A percentile compares a stretch with the other conserved stretches of the same genome.
Conservation (phyloP, 2,888 invertebrate genomes). For the Gymnocheta viridis region DNA sequence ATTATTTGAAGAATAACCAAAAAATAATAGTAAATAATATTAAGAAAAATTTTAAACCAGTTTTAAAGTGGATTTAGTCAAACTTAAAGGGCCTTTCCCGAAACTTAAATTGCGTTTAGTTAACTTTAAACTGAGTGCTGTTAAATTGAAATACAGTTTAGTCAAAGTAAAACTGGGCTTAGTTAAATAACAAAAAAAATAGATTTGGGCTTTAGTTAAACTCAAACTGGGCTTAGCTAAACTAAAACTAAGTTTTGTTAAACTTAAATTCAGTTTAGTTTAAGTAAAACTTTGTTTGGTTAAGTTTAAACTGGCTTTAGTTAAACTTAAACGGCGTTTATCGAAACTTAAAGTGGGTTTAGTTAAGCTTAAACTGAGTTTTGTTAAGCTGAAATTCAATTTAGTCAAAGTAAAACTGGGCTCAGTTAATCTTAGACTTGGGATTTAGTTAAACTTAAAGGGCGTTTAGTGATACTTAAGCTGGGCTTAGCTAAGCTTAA, state of each 20-base stretch:
- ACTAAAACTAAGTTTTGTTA: background rate
- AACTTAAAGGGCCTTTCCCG: too few species aligned
- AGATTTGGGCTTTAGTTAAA: background rate
- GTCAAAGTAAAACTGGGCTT: too few species aligned
- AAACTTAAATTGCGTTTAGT: too few species aligned
- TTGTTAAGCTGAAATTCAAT: background rate
- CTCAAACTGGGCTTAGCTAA: conserved; percentile 10
- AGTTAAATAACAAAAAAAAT: too few species aligned
- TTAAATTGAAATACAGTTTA: too few species aligned
- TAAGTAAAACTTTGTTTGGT: too few species aligned
- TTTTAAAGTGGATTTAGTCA: too few species aligned
- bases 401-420: background rate
- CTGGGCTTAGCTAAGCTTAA: background rate
- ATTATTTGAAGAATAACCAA: background rate
- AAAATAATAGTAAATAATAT: background rate
- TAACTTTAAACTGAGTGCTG: too few species aligned
- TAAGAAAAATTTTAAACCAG: too few species aligned
- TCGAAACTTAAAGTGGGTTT: background rate
- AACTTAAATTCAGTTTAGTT: background rate
- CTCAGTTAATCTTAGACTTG: background rate
- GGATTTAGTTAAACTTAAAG: background rate
- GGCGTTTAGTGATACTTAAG: background rate
- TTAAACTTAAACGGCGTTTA: background rate
- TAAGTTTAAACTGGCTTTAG: background rate
- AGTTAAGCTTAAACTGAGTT: background rate